Base-by-base conservation (phyloP, 2,797 vertebrate species). In the Melanotaenia trifasciata region DNA sequence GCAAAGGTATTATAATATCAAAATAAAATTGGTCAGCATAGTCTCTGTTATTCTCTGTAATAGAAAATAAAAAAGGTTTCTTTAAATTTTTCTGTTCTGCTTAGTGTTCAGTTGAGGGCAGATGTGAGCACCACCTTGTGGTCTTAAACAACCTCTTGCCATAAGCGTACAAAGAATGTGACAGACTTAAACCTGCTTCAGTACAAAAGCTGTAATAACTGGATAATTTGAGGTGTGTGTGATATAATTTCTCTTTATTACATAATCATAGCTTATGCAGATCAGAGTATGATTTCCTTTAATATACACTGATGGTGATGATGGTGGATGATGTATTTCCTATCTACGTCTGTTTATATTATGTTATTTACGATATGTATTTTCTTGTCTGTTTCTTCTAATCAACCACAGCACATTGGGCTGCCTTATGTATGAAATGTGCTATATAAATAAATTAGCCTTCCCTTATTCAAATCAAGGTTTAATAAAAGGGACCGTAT, bases 71-170 rank as follows among this genome's bases (percentile, higher is more conserved):
- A 13, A 12, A 3, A 13, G 36, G 8, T 8, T 38, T 2, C 12
- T 13, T 38, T 38, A 1, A 5, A 6, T 11, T 53, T 53, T 53
- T 24, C 50, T n/a, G 22, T 26, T 2, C 22, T 13, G n/a, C 22
- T 22, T 11, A 53, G 22, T 26, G 50, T 53, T 53, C 24, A 11
- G n/a, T 12, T 53, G 22, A 26, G 2, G 22, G 12, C 3, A 53
- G 50, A 22, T 13, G 12, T 12, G 11, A 64, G 66, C 28, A 33
- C 79, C 87, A 76, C 58, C 82, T 33, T 82, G 84, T 84, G 87
- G 80, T 22, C 3, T 12, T 12, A 22, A 40, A 32, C 0, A 35
- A 35, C 14, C 12, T 6, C 4, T 1, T 32, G 0, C 16, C 24
- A n/a, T 8, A 50, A n/a, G 20, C 3, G 3, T 20, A 38, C 1